phyloP scores from a whole-genome alignment of 2,797 vertebrate genomes.

The Sebastes reedi region DNA sequence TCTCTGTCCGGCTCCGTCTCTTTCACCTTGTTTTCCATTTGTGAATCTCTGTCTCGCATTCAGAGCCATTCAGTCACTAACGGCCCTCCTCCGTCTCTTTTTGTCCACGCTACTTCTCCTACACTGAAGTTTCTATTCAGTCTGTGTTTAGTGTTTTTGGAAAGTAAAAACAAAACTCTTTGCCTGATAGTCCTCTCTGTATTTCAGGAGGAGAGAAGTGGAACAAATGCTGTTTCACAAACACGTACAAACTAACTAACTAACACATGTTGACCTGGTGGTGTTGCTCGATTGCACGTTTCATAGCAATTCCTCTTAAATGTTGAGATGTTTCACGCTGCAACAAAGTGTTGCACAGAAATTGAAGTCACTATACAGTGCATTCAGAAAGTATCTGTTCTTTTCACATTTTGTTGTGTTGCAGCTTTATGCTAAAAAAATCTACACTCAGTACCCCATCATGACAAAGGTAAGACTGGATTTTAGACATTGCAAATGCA shows the following conservation, averaged over 20 bases:
- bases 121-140: neutral
- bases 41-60: neutral
- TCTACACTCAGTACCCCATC: neutral
- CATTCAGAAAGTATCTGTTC: too few relatives aligned
- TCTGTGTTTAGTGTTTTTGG: neutral
- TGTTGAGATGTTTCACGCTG: neutral
- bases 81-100: neutral
- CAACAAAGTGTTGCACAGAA: neutral
- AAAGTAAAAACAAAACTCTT: neutral
- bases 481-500: neutral
- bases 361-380: too few relatives aligned
- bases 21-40: neutral
- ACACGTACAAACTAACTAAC: too few relatives aligned
- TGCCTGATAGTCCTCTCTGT: neutral
- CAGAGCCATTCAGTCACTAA: neutral
- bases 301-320: neutral
- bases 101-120: neutral
- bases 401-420: too few relatives aligned
- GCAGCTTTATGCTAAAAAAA: too few relatives aligned
- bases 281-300: neutral
- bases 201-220: too few relatives aligned
- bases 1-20: neutral
- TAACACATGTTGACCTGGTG: too few relatives aligned
- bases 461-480: neutral
- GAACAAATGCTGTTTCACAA: too few relatives aligned